Evolutionary conservation across 2,113 vertebrate species (phyloP).

Genomic region (Parus major): DNA sequence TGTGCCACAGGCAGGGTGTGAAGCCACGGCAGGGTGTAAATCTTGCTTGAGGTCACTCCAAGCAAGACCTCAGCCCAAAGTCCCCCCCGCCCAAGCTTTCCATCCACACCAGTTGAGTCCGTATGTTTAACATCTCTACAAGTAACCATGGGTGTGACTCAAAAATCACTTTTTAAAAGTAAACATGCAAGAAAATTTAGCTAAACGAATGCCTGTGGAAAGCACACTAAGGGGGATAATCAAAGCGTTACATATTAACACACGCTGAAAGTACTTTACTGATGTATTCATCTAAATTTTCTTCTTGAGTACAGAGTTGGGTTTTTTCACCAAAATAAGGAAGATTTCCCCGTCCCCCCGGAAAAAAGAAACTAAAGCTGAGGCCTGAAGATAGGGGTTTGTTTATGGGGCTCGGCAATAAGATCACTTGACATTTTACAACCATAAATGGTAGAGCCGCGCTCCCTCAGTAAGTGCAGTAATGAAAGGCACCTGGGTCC

Average conservation of each 20-base stretch:
- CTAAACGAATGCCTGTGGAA: not conserved
- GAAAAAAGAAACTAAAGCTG: not conserved
- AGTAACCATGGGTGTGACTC: not conserved
- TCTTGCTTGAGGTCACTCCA: not conserved
- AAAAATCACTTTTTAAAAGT: not conserved
- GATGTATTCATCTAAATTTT: not conserved
- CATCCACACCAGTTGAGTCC: not conserved
- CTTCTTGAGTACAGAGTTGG: not conserved
- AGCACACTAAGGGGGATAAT: not conserved
- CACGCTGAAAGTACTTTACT: not conserved
- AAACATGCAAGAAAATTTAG: not conserved
- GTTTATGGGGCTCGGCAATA: slow-evolving; percentile 16
- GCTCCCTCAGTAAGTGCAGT: slow-evolving; percentile 23
- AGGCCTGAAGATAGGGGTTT: slow-evolving; percentile 18
- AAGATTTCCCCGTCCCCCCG: fast-evolving
- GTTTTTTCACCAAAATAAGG: not conserved
- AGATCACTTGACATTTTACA: slow-evolving; percentile 52
- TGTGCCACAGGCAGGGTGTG: not conserved
- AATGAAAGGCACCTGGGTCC: slow-evolving; percentile 66
- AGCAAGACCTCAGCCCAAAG: not conserved
- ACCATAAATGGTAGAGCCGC: slow-evolving; percentile 78
- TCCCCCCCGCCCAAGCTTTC: not conserved
- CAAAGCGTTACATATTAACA: not conserved
- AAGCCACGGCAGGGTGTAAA: not conserved
- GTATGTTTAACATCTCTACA: not conserved